Conservation (phyloP, 2,888 invertebrate species). For the Nematopogon swammerdamellus region DNA sequence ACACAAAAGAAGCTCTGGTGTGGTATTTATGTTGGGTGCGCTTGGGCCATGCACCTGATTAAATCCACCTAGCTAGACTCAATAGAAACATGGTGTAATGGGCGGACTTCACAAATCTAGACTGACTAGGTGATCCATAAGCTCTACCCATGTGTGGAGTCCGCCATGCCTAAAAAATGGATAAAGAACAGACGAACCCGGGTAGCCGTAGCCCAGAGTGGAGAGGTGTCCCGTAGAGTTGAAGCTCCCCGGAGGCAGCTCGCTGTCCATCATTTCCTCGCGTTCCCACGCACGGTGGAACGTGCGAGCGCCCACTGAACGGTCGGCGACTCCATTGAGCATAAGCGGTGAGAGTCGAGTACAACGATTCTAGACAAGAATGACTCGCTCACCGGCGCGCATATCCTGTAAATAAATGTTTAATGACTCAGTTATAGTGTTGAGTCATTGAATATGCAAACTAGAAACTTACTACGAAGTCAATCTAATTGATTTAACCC, state of each 20-base stretch:
- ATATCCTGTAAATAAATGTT: neutral
- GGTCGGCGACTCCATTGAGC: neutral
- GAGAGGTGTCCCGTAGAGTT: slow-evolving; percentile 53
- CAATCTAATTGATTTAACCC: too few relatives aligned
- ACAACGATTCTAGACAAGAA: neutral
- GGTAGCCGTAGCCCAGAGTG: slow-evolving; percentile 46
- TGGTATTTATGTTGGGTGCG: too few relatives aligned
- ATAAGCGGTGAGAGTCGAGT: neutral
- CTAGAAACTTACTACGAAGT: too few relatives aligned
- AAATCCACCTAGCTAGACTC: too few relatives aligned
- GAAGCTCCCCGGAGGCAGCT: slow-evolving; percentile 49
- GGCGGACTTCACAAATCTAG: too few relatives aligned
- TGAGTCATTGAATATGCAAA: too few relatives aligned
- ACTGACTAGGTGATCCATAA: too few relatives aligned
- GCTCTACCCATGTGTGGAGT: too few relatives aligned
- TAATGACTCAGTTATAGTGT: neutral
- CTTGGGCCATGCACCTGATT: too few relatives aligned
- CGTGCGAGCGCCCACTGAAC: neutral
- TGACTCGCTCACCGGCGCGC: neutral
- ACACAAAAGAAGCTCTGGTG: too few relatives aligned
- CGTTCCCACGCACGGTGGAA: slow-evolving; percentile 16
- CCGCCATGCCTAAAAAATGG: too few relatives aligned
- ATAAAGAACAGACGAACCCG: slow-evolving; percentile 29
- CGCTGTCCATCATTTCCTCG: slow-evolving; percentile 50
- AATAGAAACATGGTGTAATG: too few relatives aligned